phyloP scores from a whole-genome alignment of 2,797 vertebrate species.

The Mionectes olivaceus region DNA sequence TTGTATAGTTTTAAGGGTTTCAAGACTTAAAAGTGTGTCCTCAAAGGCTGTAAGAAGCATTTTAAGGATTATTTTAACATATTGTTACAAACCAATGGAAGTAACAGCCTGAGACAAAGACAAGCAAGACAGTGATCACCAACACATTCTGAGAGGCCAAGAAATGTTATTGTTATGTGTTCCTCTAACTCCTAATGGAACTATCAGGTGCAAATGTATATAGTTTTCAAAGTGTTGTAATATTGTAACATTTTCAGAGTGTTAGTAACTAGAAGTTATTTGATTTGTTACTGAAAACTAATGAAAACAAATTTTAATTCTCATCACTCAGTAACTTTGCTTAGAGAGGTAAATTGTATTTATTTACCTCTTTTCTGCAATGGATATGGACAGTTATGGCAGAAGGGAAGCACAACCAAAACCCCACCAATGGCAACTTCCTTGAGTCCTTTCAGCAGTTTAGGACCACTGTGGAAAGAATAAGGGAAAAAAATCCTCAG shows the following conservation, averaged over 20 bases:
- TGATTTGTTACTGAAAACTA: not conserved
- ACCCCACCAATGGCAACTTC: not conserved
- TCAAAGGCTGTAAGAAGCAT: not conserved
- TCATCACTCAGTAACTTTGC: not conserved
- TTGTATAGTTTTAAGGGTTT: not conserved
- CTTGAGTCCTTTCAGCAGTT: not conserved
- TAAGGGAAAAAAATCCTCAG: not conserved
- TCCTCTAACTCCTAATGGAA: not conserved
- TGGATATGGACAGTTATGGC: not conserved
- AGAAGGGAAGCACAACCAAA: not conserved
- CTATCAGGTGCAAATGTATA: not conserved
- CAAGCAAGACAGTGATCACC: not conserved
- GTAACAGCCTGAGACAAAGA: not conserved
- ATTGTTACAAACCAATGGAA: not conserved
- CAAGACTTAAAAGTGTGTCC: not conserved
- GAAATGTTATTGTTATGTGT: not conserved
- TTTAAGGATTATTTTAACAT: not conserved
- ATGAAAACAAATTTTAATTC: not conserved
- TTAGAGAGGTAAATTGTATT: not conserved
- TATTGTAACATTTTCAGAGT: not conserved
- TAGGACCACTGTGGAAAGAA: not conserved
- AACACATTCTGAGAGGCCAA: not conserved
- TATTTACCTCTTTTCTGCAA: not conserved
- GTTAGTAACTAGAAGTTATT: not conserved
- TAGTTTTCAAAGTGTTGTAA: not conserved